These are phyloP conservation scores for Philotrypesis tridentata DNA, from an alignment of 1,140 invertebrate genomes.

Conservation along the genomic window DNA sequence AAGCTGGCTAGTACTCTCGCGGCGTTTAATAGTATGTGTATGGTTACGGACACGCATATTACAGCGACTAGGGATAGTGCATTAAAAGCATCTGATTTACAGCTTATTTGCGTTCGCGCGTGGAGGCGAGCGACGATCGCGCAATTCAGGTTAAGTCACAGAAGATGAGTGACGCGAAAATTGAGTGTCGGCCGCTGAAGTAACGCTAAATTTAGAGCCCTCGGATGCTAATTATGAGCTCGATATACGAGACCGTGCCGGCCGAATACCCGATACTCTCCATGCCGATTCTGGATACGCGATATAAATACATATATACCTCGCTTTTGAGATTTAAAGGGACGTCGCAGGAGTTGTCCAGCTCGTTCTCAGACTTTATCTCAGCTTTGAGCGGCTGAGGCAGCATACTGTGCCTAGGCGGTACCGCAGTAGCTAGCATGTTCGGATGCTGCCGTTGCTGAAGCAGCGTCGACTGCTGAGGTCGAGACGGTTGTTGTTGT, in stretches of 20 bases:
- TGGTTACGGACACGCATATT: too few relatives aligned
- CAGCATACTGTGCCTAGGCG: conserved; percentile 70
- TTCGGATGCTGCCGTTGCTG: conserved; percentile 71
- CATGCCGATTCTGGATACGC: background rate
- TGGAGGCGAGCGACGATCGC: conserved; percentile 15
- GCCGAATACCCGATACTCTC: background rate
- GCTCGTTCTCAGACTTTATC: conserved; percentile 69
- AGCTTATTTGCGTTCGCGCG: conserved; percentile 25
- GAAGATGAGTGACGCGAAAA: conserved; percentile 43
- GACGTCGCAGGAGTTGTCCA: conserved; percentile 70
- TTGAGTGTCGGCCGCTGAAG: conserved; percentile 36
- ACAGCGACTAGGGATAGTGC: background rate
- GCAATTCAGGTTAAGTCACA: conserved; percentile 44
- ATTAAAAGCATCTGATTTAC: conserved; percentile 33
- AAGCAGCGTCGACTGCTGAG: conserved; percentile 63
- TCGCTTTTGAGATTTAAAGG: conserved; percentile 73
- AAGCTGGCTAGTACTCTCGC: background rate
- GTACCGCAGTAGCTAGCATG: conserved; percentile 72
- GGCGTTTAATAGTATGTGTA: background rate
- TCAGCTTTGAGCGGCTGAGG: conserved; percentile 67
- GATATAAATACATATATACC: conserved; percentile 61
- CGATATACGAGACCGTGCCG: too few relatives aligned
- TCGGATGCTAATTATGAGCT: conserved; percentile 30
- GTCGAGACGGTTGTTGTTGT: conserved; percentile 61
- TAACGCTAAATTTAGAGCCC: conserved; percentile 23